A percentile compares a stretch with the other conserved stretches of the same genome.
Conservation (phyloP, 2,797 vertebrate genomes). For the Mallotus villosus region DNA sequence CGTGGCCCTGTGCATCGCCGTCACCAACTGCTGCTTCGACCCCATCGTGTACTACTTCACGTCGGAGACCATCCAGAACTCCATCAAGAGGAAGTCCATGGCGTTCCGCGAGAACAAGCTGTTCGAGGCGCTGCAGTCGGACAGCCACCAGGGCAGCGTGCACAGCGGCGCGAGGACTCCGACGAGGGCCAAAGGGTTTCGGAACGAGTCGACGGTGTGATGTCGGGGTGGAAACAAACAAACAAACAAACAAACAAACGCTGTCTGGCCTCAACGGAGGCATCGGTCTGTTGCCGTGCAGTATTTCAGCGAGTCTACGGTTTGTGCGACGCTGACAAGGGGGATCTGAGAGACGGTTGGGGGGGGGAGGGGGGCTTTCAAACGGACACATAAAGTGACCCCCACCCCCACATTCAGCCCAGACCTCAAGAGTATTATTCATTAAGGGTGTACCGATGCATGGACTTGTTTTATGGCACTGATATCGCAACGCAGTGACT, state of each 20-base stretch:
- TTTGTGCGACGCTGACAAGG: slow-evolving; percentile 21
- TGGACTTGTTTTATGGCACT: too few relatives aligned
- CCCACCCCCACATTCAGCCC: too few relatives aligned
- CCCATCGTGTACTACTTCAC: slow-evolving; percentile 98
- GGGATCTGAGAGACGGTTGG: slow-evolving; percentile 1
- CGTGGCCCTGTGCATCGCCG: slow-evolving; percentile 89
- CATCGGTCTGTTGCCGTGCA: background rate
- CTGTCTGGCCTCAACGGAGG: background rate
- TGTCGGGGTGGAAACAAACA: slow-evolving; percentile 41
- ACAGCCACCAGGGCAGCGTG: slow-evolving; percentile 65
- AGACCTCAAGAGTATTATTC: too few relatives aligned
- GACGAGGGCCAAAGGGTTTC: slow-evolving; percentile 73
- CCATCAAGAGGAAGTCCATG: slow-evolving; percentile 84
- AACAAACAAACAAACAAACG: background rate
- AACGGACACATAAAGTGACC: too few relatives aligned
- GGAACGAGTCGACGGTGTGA: slow-evolving; percentile 82
- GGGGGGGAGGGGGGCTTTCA: slow-evolving; percentile 11
- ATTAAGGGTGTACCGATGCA: too few relatives aligned
- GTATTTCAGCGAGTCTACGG: slow-evolving; percentile 9
- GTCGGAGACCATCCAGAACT: slow-evolving; percentile 93
- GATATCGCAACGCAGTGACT: slow-evolving; percentile 3
- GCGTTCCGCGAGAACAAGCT: slow-evolving; percentile 61
- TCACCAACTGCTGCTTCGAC: slow-evolving; percentile 97
- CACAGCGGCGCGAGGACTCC: slow-evolving; percentile 64
- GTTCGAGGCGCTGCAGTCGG: slow-evolving; percentile 70